A percentile compares a stretch with the other conserved stretches of the same genome.
phyloP scores from a whole-genome alignment of 2,797 vertebrate genomes.

The Acestrorhynchus altus region DNA sequence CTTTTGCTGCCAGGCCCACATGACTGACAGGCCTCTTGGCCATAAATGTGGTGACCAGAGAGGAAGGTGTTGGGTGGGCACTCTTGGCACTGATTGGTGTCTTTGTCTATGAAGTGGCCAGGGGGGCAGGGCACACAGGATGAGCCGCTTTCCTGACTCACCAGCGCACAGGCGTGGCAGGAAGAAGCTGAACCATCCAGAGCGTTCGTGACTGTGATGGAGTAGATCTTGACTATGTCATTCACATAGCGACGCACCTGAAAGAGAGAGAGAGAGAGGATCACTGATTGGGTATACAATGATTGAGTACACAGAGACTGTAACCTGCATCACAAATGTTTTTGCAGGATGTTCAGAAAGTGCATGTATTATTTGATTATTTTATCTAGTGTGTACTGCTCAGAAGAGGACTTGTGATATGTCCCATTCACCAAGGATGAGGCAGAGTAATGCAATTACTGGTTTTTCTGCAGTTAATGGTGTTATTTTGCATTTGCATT shows the following conservation, averaged over 20 bases:
- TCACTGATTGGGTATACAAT: too few relatives aligned
- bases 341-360: too few relatives aligned
- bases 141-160: constrained; percentile 82
- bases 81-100: constrained; percentile 88
- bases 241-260: constrained; percentile 87
- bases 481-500: too few relatives aligned
- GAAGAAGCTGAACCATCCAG: constrained; percentile 89
- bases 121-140: constrained; percentile 92
- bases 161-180: constrained; percentile 90
- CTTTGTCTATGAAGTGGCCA: constrained; percentile 90
- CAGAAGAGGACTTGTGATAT: too few relatives aligned
- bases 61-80: constrained; percentile 89
- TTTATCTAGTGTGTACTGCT: too few relatives aligned
- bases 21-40: constrained; percentile 85
- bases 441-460: too few relatives aligned
- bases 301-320: too few relatives aligned
- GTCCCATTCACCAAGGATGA: too few relatives aligned
- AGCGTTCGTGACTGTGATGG: constrained; percentile 87
- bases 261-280: constrained; percentile 32
- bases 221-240: constrained; percentile 92
- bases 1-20: constrained; percentile 94
- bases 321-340: too few relatives aligned
- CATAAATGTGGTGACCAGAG: constrained; percentile 84
- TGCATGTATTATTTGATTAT: not conserved
- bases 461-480: too few relatives aligned